These are phyloP conservation scores for Palloptera scutellata DNA, from an alignment of 2,888 invertebrate species.

Conservation along the genomic window DNA sequence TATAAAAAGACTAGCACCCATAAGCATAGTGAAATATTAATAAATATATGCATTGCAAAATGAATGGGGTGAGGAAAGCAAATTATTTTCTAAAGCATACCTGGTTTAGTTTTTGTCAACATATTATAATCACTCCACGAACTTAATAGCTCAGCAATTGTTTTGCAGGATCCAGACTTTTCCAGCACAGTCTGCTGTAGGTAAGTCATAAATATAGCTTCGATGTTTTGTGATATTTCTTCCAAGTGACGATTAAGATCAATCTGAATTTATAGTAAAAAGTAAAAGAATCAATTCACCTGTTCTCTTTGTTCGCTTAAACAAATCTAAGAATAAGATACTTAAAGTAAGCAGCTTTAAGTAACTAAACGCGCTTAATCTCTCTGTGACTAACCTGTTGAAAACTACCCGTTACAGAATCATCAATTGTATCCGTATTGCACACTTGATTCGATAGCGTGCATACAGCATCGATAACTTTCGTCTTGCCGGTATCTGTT, in stretches of 20 bases:
- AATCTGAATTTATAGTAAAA: constrained; percentile 46
- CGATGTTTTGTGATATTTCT: constrained; percentile 66
- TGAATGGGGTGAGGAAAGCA: neutral
- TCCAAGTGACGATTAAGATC: constrained; percentile 71
- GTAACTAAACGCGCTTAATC: neutral
- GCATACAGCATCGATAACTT: constrained; percentile 60
- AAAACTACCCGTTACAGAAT: constrained; percentile 81
- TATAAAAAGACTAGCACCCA: too few species aligned
- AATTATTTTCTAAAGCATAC: constrained; percentile 41
- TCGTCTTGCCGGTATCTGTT: constrained; percentile 63
- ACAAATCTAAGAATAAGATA: neutral
- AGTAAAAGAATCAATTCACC: neutral
- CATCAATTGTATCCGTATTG: constrained; percentile 62
- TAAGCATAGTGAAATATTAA: neutral
- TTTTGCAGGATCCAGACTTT: constrained; percentile 22
- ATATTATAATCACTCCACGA: constrained; percentile 56
- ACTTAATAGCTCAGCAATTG: constrained; percentile 44
- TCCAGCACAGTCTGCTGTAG: constrained; percentile 47
- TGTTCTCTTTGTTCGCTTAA: too few species aligned
- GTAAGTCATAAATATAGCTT: constrained; percentile 46
- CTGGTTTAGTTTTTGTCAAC: constrained; percentile 45
- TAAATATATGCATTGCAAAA: neutral
- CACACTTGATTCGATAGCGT: constrained; percentile 57
- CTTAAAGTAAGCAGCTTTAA: neutral
- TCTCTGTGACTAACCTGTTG: constrained; percentile 75